Conservation (phyloP, 2,797 vertebrate species). For the Eulemur albifrons region DNA sequence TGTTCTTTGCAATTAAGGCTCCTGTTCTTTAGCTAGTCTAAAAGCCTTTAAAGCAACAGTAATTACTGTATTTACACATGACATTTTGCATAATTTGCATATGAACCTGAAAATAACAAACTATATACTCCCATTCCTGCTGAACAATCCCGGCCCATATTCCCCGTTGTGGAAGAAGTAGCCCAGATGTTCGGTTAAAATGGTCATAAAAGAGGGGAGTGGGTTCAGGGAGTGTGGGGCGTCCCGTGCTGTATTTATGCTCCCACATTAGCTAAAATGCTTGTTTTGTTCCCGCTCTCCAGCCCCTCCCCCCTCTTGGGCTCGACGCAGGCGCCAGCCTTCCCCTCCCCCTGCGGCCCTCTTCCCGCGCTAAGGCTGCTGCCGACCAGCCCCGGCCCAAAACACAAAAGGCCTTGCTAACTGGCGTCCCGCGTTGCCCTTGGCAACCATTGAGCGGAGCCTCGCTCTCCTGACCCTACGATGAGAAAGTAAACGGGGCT, state of each 20-base stretch:
- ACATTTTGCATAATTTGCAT: constrained; percentile 72
- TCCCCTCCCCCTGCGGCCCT: not conserved
- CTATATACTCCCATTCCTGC: not conserved
- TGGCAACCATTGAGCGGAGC: constrained; percentile 56
- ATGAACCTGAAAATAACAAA: constrained; percentile 68
- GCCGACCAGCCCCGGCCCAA: accelerated
- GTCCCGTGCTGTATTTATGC: no score
- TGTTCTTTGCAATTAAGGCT: constrained; percentile 70
- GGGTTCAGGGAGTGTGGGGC: not conserved
- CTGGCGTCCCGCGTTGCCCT: constrained; percentile 73
- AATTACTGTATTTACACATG: constrained; percentile 72
- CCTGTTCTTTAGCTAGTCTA: constrained; percentile 44
- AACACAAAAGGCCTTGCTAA: not conserved
- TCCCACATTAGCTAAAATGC: not conserved
- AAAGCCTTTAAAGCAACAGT: constrained; percentile 72
- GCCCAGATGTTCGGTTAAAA: not conserved
- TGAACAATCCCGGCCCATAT: not conserved
- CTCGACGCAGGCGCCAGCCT: not conserved
- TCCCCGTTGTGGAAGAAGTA: not conserved
- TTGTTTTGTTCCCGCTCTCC: not conserved
- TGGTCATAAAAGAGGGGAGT: not conserved
- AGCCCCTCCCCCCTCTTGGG: not conserved
- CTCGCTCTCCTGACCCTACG: not conserved
- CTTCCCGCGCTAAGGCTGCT: not conserved
- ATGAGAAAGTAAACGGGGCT: not conserved